Evolutionary conservation across 2,888 invertebrate species (phyloP), one percentile per base, ranked within the genome.

Genomic region (Gasteruption jaculator): DNA sequence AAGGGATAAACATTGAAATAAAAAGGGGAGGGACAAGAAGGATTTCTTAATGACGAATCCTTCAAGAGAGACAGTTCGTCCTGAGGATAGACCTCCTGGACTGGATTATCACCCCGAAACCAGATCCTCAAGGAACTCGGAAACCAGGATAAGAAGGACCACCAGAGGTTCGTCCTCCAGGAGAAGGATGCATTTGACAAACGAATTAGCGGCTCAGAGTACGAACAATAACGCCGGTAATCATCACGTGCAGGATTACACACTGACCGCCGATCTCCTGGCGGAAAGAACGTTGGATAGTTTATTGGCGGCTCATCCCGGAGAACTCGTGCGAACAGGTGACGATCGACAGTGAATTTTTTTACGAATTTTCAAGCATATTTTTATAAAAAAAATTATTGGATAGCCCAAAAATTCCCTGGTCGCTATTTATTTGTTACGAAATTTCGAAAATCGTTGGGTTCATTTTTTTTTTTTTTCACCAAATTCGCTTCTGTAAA

Each of bases 321-420:
- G 92, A 12, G 91, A 92, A 73, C 75, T 96, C 53, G 85, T 94
- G 45, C 81, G 92, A 66, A 97, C 97, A 53, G 96, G 95, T 76
- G n/a, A n/a, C n/a, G n/a, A n/a, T n/a, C n/a, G n/a, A n/a, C n/a
- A n/a, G n/a, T n/a, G n/a, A n/a, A n/a, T n/a, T n/a, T n/a, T n/a
- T n/a, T n/a, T n/a, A n/a, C n/a, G n/a, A n/a, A n/a, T n/a, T n/a
- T n/a, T n/a, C n/a, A n/a, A n/a, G n/a, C n/a, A n/a, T n/a, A n/a
- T n/a, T n/a, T n/a, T n/a, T n/a, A n/a, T n/a, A 40, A 35, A 15
- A 18, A 14, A 29, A 29, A 29, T n/a, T 29, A 8, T 5, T 29
- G 6, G 5, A 11, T 29, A 29, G 11, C 12, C 29, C 6, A 6
- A 11, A 6, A 6, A 29, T 22, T 14, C 26, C 22, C n/a, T 16